Evolutionary conservation across 2,888 invertebrate species (phyloP), one percentile per base, ranked within the genome.

Genomic region (Campoplex capitator): DNA sequence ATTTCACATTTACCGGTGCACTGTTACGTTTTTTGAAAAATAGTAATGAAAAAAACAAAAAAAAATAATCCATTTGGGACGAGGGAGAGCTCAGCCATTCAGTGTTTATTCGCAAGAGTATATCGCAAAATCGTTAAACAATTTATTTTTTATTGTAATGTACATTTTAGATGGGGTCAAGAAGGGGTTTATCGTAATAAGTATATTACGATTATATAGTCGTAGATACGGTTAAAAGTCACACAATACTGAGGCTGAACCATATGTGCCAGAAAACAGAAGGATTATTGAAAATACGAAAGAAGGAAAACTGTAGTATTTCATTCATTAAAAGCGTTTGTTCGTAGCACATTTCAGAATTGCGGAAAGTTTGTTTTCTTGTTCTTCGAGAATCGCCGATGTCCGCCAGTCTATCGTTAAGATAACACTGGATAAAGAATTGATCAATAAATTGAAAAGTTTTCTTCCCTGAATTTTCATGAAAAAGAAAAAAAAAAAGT

Each of bases 61-160:
- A 62, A 23, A 48, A 9, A 28, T 74, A 45, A 76, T 68, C 56
- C 70, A 56, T 76, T 38, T 56, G 38, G 67, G 65, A 82, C 67
- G 67, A 45, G 56, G 74, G 83, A 84, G 70, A 84, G 81, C 75
- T 87, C 81, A 84, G 84, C 68, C 81, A 84, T 87, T 84, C 86
- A 81, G 84, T 75, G 86, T 82, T 81, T 74, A 78, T 87, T 82
- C 84, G 67, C 68, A 82, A 83, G 62, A 81, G 73, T n/a, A n/a
- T n/a, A 84, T 81, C 84, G 35, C 78, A 74, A 75, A 82, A 81
- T 81, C 84, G 84, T 81, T 78, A 67, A 84, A 75, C 68, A 58
- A 78, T 84, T 87, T 74, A 81, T 84, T 87, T 87, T 80, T 84
- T 78, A 78, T 78, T 70, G 51, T 81, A 84, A 86, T 84, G 86